Conservation (phyloP, 1,140 invertebrate genomes). For the Drepana arcuata region DNA sequence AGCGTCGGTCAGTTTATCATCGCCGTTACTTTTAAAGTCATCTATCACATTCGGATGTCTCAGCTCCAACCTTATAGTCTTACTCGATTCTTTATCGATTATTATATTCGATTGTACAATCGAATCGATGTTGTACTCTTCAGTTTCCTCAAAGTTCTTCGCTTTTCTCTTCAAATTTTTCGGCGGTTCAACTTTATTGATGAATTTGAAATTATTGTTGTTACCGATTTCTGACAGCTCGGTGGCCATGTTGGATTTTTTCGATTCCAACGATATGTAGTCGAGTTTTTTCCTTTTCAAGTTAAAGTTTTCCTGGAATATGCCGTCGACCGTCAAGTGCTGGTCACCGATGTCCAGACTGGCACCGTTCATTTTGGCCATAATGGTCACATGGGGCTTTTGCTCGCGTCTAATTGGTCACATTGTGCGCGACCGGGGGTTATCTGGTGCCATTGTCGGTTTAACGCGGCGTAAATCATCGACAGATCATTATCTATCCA, state of each 20-base stretch:
- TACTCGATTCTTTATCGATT: constrained; percentile 41
- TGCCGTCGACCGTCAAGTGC: constrained; percentile 37
- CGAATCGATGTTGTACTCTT: constrained; percentile 21
- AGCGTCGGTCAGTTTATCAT: no score
- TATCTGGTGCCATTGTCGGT: constrained; percentile 58
- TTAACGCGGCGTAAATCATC: constrained; percentile 67
- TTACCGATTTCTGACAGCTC: constrained; percentile 9
- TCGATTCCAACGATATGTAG: constrained; percentile 17
- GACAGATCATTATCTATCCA: constrained; percentile 62
- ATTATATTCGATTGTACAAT: constrained; percentile 36
- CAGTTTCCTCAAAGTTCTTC: constrained; percentile 18
- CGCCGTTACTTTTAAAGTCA: constrained; percentile 32
- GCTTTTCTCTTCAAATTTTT: constrained; percentile 33
- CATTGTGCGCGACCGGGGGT: constrained; percentile 46
- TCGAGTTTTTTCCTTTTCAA: constrained; percentile 31
- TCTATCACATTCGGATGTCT: constrained; percentile 31
- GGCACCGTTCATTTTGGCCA: constrained; percentile 57
- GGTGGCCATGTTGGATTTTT: constrained; percentile 13
- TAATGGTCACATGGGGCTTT: constrained; percentile 23
- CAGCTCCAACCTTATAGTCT: constrained; percentile 46
- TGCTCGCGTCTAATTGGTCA: constrained; percentile 52
- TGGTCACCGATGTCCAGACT: constrained; percentile 42
- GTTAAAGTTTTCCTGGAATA: constrained; percentile 38
- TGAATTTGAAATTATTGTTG: constrained; percentile 25
- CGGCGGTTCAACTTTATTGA: constrained; percentile 18